A percentile compares a stretch with the other conserved stretches of the same genome.
These are phyloP conservation scores for Anguilla anguilla DNA, from an alignment of 2,797 vertebrate species.

Conservation along the genomic window DNA sequence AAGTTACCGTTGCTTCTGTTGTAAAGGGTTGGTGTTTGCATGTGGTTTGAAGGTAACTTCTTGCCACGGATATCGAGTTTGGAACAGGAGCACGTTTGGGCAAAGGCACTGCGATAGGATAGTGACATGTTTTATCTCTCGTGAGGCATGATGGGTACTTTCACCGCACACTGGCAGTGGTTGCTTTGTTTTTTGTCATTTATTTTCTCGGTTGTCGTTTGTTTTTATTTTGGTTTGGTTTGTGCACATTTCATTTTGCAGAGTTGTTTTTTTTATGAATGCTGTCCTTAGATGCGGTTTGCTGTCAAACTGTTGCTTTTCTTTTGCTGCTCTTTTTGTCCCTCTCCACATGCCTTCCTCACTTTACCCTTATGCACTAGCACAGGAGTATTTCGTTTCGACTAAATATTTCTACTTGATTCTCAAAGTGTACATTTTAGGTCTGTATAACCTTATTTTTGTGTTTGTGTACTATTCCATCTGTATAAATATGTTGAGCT, in stretches of 20 bases:
- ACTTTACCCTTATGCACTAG: not conserved
- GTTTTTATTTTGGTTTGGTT: not conserved
- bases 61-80: not conserved
- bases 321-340: not conserved
- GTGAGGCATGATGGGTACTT: not conserved
- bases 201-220: not conserved
- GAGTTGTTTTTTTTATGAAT: not conserved
- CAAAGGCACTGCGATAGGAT: not conserved
- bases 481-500: constrained; percentile 10
- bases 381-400: not conserved
- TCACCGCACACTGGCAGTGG: not conserved
- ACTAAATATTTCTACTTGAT: constrained; percentile 17
- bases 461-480: not conserved
- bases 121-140: not conserved
- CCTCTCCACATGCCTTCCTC: not conserved
- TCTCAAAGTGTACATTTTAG: constrained; percentile 17
- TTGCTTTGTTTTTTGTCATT: constrained; percentile 3
- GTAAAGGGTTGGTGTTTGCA: too few relatives aligned
- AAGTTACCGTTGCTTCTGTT: not conserved
- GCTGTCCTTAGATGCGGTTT: not conserved
- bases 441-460: not conserved
- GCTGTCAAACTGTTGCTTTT: not conserved
- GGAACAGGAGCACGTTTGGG: not conserved
- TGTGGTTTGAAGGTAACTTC: not conserved
- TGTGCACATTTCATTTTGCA: constrained; percentile 17